Base-by-base conservation (phyloP, 2,797 vertebrate species). In the Falco novaeseelandiae region DNA sequence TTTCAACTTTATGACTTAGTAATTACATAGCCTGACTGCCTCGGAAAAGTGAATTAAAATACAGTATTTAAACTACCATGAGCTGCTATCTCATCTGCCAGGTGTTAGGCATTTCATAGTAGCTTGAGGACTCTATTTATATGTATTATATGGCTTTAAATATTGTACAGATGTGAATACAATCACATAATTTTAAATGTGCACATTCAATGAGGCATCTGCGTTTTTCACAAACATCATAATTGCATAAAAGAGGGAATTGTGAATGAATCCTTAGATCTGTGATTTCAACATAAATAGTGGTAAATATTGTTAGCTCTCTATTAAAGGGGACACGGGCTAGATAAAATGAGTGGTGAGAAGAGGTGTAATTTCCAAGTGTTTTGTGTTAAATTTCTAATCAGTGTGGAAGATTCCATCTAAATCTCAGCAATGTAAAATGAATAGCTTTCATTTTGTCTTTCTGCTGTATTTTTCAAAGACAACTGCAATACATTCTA, bases 41-140 rank as follows among this genome's bases (percentile, higher is more conserved):
- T 96, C 63, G 95, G 95, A 93, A 97, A 98, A 97, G 91, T 85
- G 95, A 98, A 96, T 97, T 98, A 97, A 97, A 98, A 97, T 96
- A 91, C 76, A 81, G 89, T 96, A 96, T 97, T 98, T 97, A 97
- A 98, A 59, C 85, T 96, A 73, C 86, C 96, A 30, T 93, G 90
- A 96, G 96, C 94, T 29, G 9, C 63, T 74, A 74, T 96, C 95
- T 97, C 94, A 96, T 97, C 96, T 95, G 93, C 97, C 97, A 98
- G 97, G 98, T 98, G 97, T 96, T 97, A 91, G 90, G 74, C 91
- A 91, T 94, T 96, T 95, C 76, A 48, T 25, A 94, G 96, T 91
- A 94, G 89, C 95, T 95, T 58, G 42, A 97, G 63, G 88, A 97
- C 88, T 95, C 90, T 88, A 84, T 97, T 97, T 95, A 80, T 96